These are phyloP conservation scores for Hydrocynus forskahlii DNA, from an alignment of 2,797 vertebrate genomes.

Conservation along the genomic window DNA sequence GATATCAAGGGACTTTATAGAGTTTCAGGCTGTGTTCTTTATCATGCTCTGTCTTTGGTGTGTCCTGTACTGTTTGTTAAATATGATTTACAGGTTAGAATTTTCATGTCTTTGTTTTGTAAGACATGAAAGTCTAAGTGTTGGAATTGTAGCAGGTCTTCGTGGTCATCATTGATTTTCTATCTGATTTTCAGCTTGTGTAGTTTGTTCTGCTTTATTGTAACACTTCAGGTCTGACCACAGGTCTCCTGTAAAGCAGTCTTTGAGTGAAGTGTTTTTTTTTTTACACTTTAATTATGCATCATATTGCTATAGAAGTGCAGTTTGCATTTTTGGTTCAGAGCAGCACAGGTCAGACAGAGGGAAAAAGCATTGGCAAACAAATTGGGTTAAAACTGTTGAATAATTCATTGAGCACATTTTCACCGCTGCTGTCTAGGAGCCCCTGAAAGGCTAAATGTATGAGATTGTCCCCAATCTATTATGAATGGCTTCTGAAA, in stretches of 20 bases:
- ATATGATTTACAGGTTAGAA: background rate
- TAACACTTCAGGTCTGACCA: background rate
- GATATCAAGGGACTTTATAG: background rate
- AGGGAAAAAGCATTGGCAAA: slow-evolving; percentile 29
- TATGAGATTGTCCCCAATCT: background rate
- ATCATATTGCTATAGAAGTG: background rate
- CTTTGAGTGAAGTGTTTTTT: background rate
- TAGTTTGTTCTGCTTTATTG: background rate
- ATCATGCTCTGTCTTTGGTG: background rate
- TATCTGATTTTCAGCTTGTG: background rate
- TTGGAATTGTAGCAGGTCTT: background rate
- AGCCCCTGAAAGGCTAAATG: slow-evolving; percentile 32
- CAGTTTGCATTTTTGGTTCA: background rate
- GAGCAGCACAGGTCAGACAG: slow-evolving; percentile 5
- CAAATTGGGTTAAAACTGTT: slow-evolving; percentile 41
- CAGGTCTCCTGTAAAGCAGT: background rate
- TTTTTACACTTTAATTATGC: background rate
- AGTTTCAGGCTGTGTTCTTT: background rate
- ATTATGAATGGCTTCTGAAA: slow-evolving; percentile 33
- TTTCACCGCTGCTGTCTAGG: slow-evolving; percentile 12
- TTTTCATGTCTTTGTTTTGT: background rate
- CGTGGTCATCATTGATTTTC: too few relatives aligned
- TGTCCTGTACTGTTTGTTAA: background rate
- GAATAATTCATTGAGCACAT: slow-evolving; percentile 44
- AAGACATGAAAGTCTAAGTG: background rate